Percentiles rank a stretch among this genome's conserved stretches.
These are phyloP conservation scores for Drosophila nannoptera DNA, from an alignment of 1,140 invertebrate species.

Conservation along the genomic window DNA sequence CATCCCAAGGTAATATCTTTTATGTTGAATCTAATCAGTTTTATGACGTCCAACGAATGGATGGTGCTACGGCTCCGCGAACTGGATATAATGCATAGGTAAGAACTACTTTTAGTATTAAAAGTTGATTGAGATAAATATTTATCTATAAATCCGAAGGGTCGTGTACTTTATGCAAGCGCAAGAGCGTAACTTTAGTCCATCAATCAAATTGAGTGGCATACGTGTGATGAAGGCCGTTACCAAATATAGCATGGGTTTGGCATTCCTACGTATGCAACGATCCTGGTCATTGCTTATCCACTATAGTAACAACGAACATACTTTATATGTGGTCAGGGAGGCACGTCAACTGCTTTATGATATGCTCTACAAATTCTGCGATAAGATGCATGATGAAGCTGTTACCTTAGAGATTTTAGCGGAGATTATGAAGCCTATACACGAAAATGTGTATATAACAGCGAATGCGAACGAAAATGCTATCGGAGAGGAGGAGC, in stretches of 20 bases:
- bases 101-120: neutral
- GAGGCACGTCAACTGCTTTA: slow-evolving; percentile 82
- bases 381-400: slow-evolving; percentile 77
- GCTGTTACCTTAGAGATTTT: slow-evolving; percentile 80
- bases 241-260: slow-evolving; percentile 80
- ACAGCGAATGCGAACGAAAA: slow-evolving; percentile 42
- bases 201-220: slow-evolving; percentile 83
- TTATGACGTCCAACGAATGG: slow-evolving; percentile 67
- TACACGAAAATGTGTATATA: slow-evolving; percentile 79
- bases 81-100: slow-evolving; percentile 63
- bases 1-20: slow-evolving; percentile 76
- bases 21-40: slow-evolving; percentile 74
- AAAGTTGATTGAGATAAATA: too few species aligned
- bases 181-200: slow-evolving; percentile 54
- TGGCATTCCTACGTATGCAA: slow-evolving; percentile 81
- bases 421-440: slow-evolving; percentile 79
- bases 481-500: slow-evolving; percentile 35
- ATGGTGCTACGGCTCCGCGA: slow-evolving; percentile 64
- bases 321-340: slow-evolving; percentile 83
- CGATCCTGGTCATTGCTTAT: slow-evolving; percentile 81
- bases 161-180: slow-evolving; percentile 49
- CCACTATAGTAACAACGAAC: slow-evolving; percentile 81
- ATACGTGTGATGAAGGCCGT: slow-evolving; percentile 81
- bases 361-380: slow-evolving; percentile 80
- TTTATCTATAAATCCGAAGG: slow-evolving; percentile 27